These are phyloP conservation scores for Hypolimnas misippus DNA, from an alignment of 2,888 invertebrate genomes.

Conservation along the genomic window DNA sequence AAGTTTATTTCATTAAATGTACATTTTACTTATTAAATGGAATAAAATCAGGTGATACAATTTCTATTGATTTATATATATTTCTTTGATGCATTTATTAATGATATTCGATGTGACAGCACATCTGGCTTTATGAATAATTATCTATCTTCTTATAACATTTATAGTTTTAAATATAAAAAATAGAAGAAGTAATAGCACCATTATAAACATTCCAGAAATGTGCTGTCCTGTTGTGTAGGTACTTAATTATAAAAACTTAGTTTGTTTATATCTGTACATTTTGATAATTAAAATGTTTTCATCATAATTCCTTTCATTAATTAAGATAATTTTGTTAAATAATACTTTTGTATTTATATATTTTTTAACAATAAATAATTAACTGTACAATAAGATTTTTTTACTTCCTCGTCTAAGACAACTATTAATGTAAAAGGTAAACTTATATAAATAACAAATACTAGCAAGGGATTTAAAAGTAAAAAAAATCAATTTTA, in stretches of 20 bases:
- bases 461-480: background rate
- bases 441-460: constrained; percentile 3
- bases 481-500: background rate
- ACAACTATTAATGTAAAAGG: background rate
- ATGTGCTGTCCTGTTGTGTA: constrained; percentile 78
- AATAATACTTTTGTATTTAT: constrained; percentile 65
- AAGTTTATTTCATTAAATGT: background rate
- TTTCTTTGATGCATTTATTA: constrained; percentile 69
- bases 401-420: constrained; percentile 31
- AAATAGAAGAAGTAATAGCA: constrained; percentile 49
- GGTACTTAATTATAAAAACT: constrained; percentile 60
- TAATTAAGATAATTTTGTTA: constrained; percentile 46
- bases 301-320: constrained; percentile 60
- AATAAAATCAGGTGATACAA: constrained; percentile 19
- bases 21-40: background rate
- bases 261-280: constrained; percentile 70
- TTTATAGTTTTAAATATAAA: constrained; percentile 52
- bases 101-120: constrained; percentile 67
- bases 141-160: constrained; percentile 40
- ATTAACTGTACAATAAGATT: constrained; percentile 44
- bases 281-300: constrained; percentile 73
- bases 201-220: constrained; percentile 73
- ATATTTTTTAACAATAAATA: constrained; percentile 68
- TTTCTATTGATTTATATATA: constrained; percentile 32
- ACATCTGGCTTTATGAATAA: constrained; percentile 55